Base-by-base conservation (phyloP, 1,140 invertebrate species). In the Cryptotermes secundus region DNA sequence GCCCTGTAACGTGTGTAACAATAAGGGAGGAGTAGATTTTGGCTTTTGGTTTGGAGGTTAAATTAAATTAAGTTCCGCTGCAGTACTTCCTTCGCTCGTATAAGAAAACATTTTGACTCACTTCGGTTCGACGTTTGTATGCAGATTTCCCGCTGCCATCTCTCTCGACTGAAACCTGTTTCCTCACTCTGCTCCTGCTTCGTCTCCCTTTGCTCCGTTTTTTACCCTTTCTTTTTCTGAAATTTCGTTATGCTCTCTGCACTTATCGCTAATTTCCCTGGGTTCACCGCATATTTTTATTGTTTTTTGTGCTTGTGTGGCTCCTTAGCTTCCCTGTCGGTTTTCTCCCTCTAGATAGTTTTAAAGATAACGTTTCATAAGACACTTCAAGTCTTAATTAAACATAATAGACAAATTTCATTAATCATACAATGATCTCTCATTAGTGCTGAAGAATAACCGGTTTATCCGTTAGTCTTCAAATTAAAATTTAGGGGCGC, bases 91-190 rank as follows among this genome's bases (percentile, higher is more conserved):
- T 22, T 59, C 2, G 26, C 59, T 6, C 26, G 2, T 72, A 72
- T 72, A 72, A 72, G 59, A 72, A 72, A 72, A 72, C 59, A 72
- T 59, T 59, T 19, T 72, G 59, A 72, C 31, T 72, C n/a, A 72
- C 59, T 72, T 26, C 59, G 14, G 9, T 72, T 72, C 26, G 59
- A 72, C 1, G 26, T 72, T 31, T 72, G 26, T 72, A 31, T 72
- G 59, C 59, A 31, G 26, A 31, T 72, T 72, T 72, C 59, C 59
- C 7, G 7, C 59, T 26, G 14, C 59, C 16, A 22, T 22, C 14
- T 19, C 16, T 14, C 45, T 49, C 45, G 16, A 10, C 14, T 45
- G 9, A 45, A 45, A 2, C 59, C 3, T 6, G 26, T 12, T 65
- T n/a, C 12, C 59, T n/a, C 59, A 2, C n/a, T 65, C 59, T 72